Conservation (phyloP, 2,888 invertebrate species). For the Geotrupes spiniger region DNA sequence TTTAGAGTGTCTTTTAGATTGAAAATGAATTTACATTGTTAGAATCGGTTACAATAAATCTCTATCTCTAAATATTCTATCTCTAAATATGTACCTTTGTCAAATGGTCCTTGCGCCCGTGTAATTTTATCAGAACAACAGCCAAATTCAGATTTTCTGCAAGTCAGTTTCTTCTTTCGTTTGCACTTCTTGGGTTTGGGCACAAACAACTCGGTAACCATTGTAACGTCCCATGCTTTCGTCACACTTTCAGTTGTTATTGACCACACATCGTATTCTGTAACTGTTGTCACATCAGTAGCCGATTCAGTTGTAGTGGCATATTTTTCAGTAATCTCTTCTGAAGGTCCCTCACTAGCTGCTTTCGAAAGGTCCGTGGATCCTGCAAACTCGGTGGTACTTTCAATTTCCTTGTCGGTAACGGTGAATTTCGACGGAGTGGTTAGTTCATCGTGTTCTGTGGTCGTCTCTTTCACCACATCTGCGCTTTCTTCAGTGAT, state of each 20-base stretch:
- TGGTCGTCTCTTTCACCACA: constrained; percentile 20
- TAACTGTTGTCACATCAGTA: neutral
- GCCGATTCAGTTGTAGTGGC: neutral
- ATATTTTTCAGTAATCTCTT: constrained; percentile 30
- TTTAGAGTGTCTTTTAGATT: no score
- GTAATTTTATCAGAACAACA: constrained; percentile 83
- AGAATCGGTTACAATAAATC: no score
- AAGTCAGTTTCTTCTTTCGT: constrained; percentile 56
- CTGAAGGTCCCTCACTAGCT: constrained; percentile 19
- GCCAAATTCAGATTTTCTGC: constrained; percentile 67
- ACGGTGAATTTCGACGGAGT: constrained; percentile 9
- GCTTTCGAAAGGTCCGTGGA: constrained; percentile 14
- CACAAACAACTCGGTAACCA: constrained; percentile 47
- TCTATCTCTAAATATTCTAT: no score
- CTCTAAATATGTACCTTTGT: no score
- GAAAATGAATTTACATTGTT: no score
- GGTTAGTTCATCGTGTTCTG: neutral
- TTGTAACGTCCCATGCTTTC: constrained; percentile 26
- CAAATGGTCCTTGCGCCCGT: constrained; percentile 77
- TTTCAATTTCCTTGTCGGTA: constrained; percentile 20
- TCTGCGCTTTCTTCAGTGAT: no score
- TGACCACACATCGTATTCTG: constrained; percentile 36
- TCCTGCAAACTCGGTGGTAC: constrained; percentile 25
- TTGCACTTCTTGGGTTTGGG: constrained; percentile 58
- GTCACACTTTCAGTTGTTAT: constrained; percentile 34